Percentiles rank a stretch among this genome's conserved stretches.
These are phyloP conservation scores for Neoscelio sp. DNA, from an alignment of 2,888 invertebrate genomes.

Conservation along the genomic window DNA sequence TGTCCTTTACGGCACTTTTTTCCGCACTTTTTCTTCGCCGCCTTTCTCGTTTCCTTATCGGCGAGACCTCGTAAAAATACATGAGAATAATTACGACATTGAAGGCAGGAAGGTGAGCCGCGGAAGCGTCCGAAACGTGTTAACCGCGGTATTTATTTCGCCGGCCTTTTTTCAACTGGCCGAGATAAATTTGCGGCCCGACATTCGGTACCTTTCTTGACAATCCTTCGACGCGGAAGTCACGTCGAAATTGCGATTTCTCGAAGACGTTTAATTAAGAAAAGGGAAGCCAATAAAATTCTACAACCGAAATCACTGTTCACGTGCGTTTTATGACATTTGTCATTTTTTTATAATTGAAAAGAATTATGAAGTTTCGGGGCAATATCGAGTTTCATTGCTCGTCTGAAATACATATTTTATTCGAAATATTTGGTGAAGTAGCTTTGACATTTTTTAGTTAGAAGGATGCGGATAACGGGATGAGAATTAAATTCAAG, in stretches of 20 bases:
- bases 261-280: slow-evolving; percentile 13
- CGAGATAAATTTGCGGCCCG: slow-evolving; percentile 10
- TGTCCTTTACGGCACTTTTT: slow-evolving; percentile 53
- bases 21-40: slow-evolving; percentile 31
- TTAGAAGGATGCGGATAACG: no score
- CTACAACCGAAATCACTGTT: not conserved
- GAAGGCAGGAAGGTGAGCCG: slow-evolving; percentile 23
- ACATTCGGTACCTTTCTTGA: slow-evolving; percentile 6
- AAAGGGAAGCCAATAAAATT: not conserved
- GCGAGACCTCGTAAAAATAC: slow-evolving; percentile 48
- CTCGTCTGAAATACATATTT: no score
- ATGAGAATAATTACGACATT: slow-evolving; percentile 48
- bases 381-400: no score
- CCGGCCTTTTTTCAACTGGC: slow-evolving; percentile 12
- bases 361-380: no score
- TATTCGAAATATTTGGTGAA: no score
- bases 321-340: no score
- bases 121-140: slow-evolving; percentile 45
- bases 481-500: no score
- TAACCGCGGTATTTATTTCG: slow-evolving; percentile 37
- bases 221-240: slow-evolving; percentile 11
- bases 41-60: slow-evolving; percentile 57
- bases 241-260: not conserved
- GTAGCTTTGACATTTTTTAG: no score
- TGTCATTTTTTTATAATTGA: no score